Base-by-base conservation (phyloP, 2,113 vertebrate genomes). In the Heloderma charlesbogerti region DNA sequence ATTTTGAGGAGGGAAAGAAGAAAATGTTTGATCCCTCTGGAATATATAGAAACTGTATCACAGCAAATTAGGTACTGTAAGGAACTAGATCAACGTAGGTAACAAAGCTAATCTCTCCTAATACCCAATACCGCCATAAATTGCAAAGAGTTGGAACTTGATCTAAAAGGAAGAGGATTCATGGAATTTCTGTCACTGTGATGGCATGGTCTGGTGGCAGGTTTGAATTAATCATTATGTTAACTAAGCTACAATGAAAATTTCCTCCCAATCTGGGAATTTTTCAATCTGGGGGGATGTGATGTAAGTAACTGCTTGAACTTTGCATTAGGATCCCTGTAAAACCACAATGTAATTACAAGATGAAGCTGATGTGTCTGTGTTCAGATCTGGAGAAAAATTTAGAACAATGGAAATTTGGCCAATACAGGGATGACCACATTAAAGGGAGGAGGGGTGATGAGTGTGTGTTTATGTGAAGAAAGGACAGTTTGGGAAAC, bases 1-100 rank as follows among this genome's bases (percentile, higher is more conserved):
- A 89, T 80, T 95, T 92, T 87, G 71, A 92, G 31, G 27, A 92
- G 92, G 90, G 82, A 90, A 29, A 88, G 87, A 83, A 94, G 51
- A 92, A 94, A 90, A 93, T 54, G 66, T 94, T 71, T 78, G 40
- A 12, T 27, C 43, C 77, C 45, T 79, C 10, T 45, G 27, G 29
- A 18, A 54, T 51, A 15, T 72, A 15, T 74, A n/a, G 31, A 13
- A 31, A 16, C 31, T 16, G 37, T 34, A 74, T 37, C 13, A 77
- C 40, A 77, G 77, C 37, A 43, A 43, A 77, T 77, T 43, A 40
- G 40, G 16, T 79, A 7, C 77, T 79, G 7, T 48, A 69, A 69
- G 22, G 27, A 69, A 43, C 12, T 79, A 48, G 77, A 29, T 79
- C 43, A 79, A 29, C 27, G 51, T 40, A 3, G n/a, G 4, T 25